phyloP scores from a whole-genome alignment of 2,888 invertebrate genomes.

The Pristionchus exspectatus region DNA sequence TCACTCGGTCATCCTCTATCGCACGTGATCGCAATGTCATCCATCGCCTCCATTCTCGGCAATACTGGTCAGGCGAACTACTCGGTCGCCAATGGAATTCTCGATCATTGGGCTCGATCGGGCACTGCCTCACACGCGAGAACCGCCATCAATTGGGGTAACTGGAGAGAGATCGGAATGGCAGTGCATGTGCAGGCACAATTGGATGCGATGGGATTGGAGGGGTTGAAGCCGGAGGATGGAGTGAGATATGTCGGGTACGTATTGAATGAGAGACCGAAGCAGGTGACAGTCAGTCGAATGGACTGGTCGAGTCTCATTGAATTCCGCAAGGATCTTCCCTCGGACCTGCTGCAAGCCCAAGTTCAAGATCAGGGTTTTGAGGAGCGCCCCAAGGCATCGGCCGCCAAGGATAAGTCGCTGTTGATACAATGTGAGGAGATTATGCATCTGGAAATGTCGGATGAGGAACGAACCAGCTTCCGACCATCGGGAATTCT shows the following conservation, averaged over 20 bases:
- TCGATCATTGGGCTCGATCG: slow-evolving; percentile 63
- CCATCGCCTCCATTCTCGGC: slow-evolving; percentile 72
- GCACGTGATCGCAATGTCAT: slow-evolving; percentile 73
- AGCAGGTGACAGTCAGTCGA: slow-evolving; percentile 67
- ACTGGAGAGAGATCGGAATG: slow-evolving; percentile 76
- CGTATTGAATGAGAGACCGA: slow-evolving; percentile 65
- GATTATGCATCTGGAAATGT: background rate
- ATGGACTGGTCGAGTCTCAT: slow-evolving; percentile 71
- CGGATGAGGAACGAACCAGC: background rate
- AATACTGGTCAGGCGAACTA: slow-evolving; percentile 76
- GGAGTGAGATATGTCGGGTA: slow-evolving; percentile 67
- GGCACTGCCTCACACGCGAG: slow-evolving; percentile 51
- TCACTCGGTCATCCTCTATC: slow-evolving; percentile 55
- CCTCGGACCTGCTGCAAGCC: slow-evolving; percentile 56
- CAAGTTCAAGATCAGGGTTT: background rate
- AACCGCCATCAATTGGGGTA: slow-evolving; percentile 75
- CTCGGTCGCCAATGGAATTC: slow-evolving; percentile 69
- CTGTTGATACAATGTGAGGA: background rate
- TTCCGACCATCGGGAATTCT: slow-evolving; percentile 3
- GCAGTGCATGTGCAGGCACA: slow-evolving; percentile 66
- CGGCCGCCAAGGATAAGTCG: background rate
- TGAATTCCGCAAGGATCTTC: slow-evolving; percentile 67
- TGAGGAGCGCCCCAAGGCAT: background rate
- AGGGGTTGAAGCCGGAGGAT: slow-evolving; percentile 69
- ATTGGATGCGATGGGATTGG: slow-evolving; percentile 69